A percentile compares a stretch with the other conserved stretches of the same genome.
Evolutionary conservation across 2,113 vertebrate species (phyloP).

Genomic region (Psittacus erithacus): DNA sequence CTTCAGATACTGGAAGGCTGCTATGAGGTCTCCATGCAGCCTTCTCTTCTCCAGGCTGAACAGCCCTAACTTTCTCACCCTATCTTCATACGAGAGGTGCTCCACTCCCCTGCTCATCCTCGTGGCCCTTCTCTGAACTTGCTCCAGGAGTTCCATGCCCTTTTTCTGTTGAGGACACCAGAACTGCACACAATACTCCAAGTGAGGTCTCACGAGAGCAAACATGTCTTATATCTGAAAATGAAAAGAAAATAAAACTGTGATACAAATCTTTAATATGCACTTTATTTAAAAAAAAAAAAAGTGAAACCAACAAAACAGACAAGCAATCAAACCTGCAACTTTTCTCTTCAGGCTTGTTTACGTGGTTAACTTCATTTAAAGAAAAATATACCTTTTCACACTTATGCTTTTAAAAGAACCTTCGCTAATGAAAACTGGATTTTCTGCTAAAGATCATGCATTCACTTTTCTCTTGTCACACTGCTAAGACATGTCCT

Average conservation of each 20-base stretch:
- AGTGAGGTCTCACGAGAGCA: too few relatives aligned
- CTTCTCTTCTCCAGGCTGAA: too few relatives aligned
- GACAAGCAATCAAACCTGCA: not conserved
- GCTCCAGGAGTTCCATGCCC: too few relatives aligned
- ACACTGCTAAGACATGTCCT: not conserved
- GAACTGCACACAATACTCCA: too few relatives aligned
- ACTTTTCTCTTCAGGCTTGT: not conserved
- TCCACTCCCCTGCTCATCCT: too few relatives aligned
- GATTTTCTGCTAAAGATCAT: not conserved
- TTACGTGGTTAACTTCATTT: not conserved
- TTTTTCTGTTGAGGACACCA: too few relatives aligned
- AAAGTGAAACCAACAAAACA: not conserved
- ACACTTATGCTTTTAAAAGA: not conserved
- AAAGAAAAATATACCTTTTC: not conserved
- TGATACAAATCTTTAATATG: not conserved
- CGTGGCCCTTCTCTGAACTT: too few relatives aligned
- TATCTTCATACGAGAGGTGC: too few relatives aligned
- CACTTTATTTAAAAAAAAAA: not conserved
- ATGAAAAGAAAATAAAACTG: not conserved
- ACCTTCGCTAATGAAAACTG: not conserved
- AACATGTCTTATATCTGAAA: not conserved
- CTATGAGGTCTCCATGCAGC: too few relatives aligned
- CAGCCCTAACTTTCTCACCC: too few relatives aligned
- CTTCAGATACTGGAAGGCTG: too few relatives aligned
- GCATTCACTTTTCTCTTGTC: not conserved